Evolutionary conservation across 2,888 invertebrate genomes (phyloP), one percentile per base, ranked within the genome.

Genomic region (Charanyca ferruginea): DNA sequence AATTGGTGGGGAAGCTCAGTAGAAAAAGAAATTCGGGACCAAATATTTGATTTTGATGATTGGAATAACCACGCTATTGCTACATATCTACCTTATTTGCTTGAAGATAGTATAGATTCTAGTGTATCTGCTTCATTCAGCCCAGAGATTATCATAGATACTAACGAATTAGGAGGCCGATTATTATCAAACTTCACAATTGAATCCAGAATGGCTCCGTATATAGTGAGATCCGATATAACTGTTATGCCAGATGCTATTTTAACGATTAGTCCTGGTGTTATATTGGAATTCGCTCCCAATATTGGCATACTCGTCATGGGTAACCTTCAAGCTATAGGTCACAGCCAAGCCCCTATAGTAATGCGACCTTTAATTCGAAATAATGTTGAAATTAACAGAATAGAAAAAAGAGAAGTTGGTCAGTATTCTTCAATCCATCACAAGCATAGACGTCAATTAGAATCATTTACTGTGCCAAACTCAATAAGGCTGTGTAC

Each of bases 61-160:
- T 99, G 99, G 99, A 99, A 99, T 90, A 98, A 99, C 91, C 99
- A 98, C 90, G 99, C 99, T 0, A 97, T 99, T 58, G 99, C 99
- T 0, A 96, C 97, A 16, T 99, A 98, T 90, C 96, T 97, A 61
- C 99, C 99, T 0, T 99, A 97, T 90, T 96, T 99, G 65, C 96
- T 97, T 0, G 97, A 97, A 87, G 97, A 98, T 77, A 96, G 96
- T 54, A 97, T 98, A 83, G 97, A 98, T 75, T 96, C 98, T 0
- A 98, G 98, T 80, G 95, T 98, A 32, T 98, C 98, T 0, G 96
- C 97, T 1, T 96, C 97, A 0, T 97, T 96, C 88, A 96, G 96
- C 63, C 94, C 96, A 63, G 93, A 96, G 45, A 90, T 92, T n/a
- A 87, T 92, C 0, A 86, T 97, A 0, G 96, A 97, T 84, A 85